Conservation (phyloP, 2,888 invertebrate genomes). For the Drosophila vallismaia region DNA sequence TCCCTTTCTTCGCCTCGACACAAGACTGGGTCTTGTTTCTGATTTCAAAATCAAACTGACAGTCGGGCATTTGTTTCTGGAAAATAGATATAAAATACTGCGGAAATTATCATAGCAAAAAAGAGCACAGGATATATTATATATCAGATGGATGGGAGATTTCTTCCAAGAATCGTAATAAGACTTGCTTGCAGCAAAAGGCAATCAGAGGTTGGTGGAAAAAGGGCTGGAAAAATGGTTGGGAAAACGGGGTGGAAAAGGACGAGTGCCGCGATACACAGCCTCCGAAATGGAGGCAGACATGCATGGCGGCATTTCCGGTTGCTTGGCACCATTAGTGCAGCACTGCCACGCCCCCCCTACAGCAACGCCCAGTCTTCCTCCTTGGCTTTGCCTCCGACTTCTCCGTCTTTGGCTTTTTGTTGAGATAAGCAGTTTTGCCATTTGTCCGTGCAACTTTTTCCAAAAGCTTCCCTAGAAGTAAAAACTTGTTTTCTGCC, state of each 20-base stretch:
- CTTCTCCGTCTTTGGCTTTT: slow-evolving; percentile 61
- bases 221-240: neutral
- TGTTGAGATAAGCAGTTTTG: slow-evolving; percentile 76
- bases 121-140: slow-evolving; percentile 26
- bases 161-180: slow-evolving; percentile 22
- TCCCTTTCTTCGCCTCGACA: slow-evolving; percentile 20
- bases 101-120: slow-evolving; percentile 76
- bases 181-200: slow-evolving; percentile 67
- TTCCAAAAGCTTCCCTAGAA: slow-evolving; percentile 67
- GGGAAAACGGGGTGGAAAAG: neutral
- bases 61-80: slow-evolving; percentile 62
- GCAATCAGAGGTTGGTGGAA: slow-evolving; percentile 68
- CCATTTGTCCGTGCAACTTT: slow-evolving; percentile 49
- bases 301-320: slow-evolving; percentile 80
- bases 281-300: slow-evolving; percentile 75
- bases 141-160: slow-evolving; percentile 28
- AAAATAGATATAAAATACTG: slow-evolving; percentile 49
- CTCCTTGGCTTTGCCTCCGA: slow-evolving; percentile 20
- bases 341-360: slow-evolving; percentile 63
- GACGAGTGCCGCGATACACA: slow-evolving; percentile 56
- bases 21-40: slow-evolving; percentile 23
- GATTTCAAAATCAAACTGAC: slow-evolving; percentile 65
- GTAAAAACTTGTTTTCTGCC: slow-evolving; percentile 76
- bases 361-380: slow-evolving; percentile 9
- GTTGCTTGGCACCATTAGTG: slow-evolving; percentile 80